Base-by-base conservation (phyloP, 1,140 invertebrate species). In the Eulimnadia texana region DNA sequence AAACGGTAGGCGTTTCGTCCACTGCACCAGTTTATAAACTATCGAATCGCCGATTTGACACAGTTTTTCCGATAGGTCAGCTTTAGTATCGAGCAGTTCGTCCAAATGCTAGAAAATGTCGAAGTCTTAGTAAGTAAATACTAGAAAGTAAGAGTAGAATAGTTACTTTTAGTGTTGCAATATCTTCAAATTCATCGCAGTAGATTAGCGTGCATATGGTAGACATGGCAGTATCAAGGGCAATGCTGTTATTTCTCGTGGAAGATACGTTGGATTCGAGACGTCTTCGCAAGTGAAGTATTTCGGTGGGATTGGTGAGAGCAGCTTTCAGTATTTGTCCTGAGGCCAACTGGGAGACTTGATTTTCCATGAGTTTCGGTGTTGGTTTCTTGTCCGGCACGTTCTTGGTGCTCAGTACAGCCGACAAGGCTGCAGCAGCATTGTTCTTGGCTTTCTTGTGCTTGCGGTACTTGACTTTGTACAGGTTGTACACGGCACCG, bases 401-500 rank as follows among this genome's bases (percentile, higher is more conserved):
- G 27, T 27, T 33, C 16, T 57, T 57, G 28, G 22, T 33, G 55
- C 25, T 33, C 28, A 57, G n/a, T 33, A 64, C 62, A 22, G 58
- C 66, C 16, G 50, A 56, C 25, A 56, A 53, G 33, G 33, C 16
- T n/a, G n/a, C n/a, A 29, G 50, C 2, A 52, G 60, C 63, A 28
- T 57, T 67, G 13, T 65, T 69, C 13, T 61, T 70, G 33, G 60
- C 68, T 71, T 94, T 93, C 79, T 93, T 93, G 74, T 95, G 90
- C 74, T 98, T 98, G 77, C 95, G 94, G 76, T 98, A 98, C 77
- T 97, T 97, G 10, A 97, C 91, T 84, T 98, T 99, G 78, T 98
- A 98, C 61, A 98, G 79, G 75, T 98, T 98, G 74, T 99, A 99
- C 50, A 99, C 95, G 60, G 93, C 94, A 54, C 93, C 94, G 65